Percentiles rank a stretch among this genome's conserved stretches.
Conservation (phyloP, 2,797 vertebrate species). For the Hapalemur alaotrensis region DNA sequence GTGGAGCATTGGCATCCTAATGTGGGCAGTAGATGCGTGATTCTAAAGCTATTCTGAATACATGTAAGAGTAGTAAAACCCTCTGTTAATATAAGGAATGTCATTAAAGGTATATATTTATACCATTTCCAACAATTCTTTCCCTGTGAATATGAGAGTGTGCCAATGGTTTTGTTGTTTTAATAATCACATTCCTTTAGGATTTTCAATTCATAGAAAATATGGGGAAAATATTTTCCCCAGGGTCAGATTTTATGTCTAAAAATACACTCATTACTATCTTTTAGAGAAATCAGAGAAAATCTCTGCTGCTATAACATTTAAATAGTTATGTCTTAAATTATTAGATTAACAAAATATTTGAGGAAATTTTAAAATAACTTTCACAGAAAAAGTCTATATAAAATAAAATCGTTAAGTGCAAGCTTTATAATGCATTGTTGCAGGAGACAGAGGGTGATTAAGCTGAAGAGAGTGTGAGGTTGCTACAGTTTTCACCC, state of each 20-base stretch:
- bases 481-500: not conserved
- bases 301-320: not conserved
- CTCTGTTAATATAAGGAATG: constrained; percentile 31
- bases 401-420: not conserved
- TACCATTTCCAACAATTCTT: not conserved
- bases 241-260: not conserved
- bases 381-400: not conserved
- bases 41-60: constrained; percentile 34
- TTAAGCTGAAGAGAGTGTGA: not conserved
- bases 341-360: not conserved
- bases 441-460: not conserved
- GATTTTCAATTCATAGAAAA: not conserved
- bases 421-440: not conserved
- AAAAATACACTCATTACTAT: not conserved
- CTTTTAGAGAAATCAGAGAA: not conserved
- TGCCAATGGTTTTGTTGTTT: not conserved
- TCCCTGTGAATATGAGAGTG: not conserved
- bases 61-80: not conserved
- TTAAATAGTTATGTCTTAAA: not conserved
- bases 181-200: not conserved
- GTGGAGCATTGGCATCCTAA: not conserved
- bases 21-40: not conserved
- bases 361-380: not conserved
- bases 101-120: constrained; percentile 16
- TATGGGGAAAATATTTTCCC: not conserved